These are phyloP conservation scores for Scaptomyza pallida DNA, from an alignment of 1,140 invertebrate genomes.

Conservation along the genomic window DNA sequence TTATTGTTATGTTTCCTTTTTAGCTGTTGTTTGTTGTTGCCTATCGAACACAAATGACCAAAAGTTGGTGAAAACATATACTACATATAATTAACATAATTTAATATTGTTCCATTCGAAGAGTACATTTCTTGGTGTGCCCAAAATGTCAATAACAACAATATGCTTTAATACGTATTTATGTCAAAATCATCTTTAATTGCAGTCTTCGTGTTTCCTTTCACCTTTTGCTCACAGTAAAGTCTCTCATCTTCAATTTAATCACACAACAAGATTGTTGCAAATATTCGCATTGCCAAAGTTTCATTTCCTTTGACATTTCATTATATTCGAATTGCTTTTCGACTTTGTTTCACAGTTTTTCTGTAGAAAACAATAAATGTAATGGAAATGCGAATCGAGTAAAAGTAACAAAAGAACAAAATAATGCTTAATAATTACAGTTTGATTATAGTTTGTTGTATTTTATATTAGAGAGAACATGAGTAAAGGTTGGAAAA, in stretches of 20 bases:
- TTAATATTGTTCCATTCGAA: neutral
- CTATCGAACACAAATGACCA: conserved; percentile 61
- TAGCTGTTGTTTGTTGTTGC: conserved; percentile 24
- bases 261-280: neutral
- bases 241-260: neutral
- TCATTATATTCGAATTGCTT: neutral
- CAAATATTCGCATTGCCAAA: conserved; percentile 11
- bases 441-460: too few relatives aligned
- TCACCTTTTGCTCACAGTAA: neutral
- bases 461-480: too few relatives aligned
- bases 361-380: too few relatives aligned
- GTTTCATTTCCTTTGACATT: neutral
- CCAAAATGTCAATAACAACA: neutral
- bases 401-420: too few relatives aligned
- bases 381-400: too few relatives aligned
- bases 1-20: conserved; percentile 30
- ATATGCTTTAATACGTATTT: conserved; percentile 3
- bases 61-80: conserved; percentile 26
- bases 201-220: conserved; percentile 1
- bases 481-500: too few relatives aligned
- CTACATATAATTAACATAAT: conserved; percentile 4
- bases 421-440: too few relatives aligned
- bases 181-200: conserved; percentile 2
- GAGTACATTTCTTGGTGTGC: neutral
- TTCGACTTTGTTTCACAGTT: neutral